Evolutionary conservation across 2,797 vertebrate species (phyloP).

Genomic region (Odontamblyopus rebecca): DNA sequence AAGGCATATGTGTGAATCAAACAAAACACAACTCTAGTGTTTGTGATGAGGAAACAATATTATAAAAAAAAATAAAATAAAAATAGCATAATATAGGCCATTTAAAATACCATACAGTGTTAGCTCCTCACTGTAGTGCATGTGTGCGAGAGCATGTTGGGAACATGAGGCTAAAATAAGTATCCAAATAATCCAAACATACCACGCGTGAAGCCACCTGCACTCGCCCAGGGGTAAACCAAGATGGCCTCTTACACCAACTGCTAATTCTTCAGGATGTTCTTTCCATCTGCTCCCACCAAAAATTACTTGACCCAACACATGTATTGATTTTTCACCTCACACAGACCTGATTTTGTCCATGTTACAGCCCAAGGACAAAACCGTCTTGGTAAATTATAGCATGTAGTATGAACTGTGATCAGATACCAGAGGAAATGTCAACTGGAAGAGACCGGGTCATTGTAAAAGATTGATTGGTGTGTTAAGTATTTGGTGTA

Average conservation of each 20-base stretch:
- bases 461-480: not conserved
- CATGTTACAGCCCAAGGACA: not conserved
- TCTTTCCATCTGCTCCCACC: constrained; percentile 42
- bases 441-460: not conserved
- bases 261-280: constrained; percentile 16
- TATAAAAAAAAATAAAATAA: too few species aligned
- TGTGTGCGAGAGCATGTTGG: constrained; percentile 24
- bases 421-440: not conserved
- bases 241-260: constrained; percentile 35
- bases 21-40: too few species aligned
- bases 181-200: constrained; percentile 31
- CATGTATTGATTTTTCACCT: constrained; percentile 8
- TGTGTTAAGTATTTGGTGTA: not conserved
- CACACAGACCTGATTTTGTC: not conserved
- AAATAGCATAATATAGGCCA: too few species aligned
- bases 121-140: constrained; percentile 14
- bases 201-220: constrained; percentile 46
- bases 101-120: not conserved
- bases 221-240: constrained; percentile 40
- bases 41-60: too few species aligned
- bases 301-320: not conserved
- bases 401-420: not conserved
- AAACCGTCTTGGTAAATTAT: not conserved
- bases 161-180: constrained; percentile 34
- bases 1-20: too few species aligned